phyloP scores from a whole-genome alignment of 2,888 invertebrate species.

The Lysandra coridon region DNA sequence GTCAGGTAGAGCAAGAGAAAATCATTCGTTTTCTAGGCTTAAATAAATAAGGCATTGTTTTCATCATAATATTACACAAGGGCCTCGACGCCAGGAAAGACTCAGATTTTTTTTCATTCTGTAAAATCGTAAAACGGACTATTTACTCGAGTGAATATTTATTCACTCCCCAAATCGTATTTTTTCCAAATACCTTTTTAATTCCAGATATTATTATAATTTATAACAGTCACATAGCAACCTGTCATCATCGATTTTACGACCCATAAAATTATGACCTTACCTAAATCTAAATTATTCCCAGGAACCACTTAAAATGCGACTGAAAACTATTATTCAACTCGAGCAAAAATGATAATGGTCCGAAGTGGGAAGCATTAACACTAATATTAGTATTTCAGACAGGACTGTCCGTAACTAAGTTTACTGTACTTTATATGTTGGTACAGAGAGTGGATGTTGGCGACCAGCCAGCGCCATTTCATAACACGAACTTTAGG shows the following conservation, averaged over 20 bases:
- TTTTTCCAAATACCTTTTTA: not conserved
- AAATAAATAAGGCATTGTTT: no score
- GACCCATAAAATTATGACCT: not conserved
- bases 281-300: not conserved
- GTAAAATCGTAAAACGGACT: not conserved
- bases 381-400: slow-evolving; percentile 6
- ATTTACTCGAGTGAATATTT: not conserved
- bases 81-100: no score
- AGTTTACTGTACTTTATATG: slow-evolving; percentile 22
- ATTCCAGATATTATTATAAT: not conserved
- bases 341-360: not conserved
- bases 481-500: slow-evolving; percentile 11
- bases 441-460: not conserved
- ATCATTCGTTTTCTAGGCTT: no score
- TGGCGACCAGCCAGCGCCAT: slow-evolving; percentile 20
- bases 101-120: not conserved
- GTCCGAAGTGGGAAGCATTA: slow-evolving; percentile 1
- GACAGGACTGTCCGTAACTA: slow-evolving; percentile 17
- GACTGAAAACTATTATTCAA: slow-evolving; percentile 10
- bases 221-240: not conserved
- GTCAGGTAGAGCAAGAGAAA: no score
- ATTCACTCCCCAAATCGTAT: not conserved
- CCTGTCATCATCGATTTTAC: not conserved
- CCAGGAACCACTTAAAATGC: not conserved
- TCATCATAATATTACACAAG: no score